Evolutionary conservation across 2,113 vertebrate genomes (phyloP).

Genomic region (Campylomormyrus tamandua): DNA sequence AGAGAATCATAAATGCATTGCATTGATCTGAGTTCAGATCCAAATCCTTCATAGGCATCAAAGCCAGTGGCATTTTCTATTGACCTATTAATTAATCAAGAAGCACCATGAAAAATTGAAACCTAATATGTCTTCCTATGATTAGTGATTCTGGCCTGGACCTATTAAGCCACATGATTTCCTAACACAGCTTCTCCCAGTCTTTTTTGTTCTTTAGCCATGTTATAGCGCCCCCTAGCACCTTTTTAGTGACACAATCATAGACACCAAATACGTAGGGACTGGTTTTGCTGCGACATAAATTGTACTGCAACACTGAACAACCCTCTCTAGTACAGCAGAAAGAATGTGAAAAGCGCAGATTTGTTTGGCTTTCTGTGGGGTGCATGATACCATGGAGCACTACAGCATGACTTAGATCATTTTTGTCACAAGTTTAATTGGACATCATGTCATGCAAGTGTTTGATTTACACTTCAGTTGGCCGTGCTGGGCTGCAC

Average conservation of each 20-base stretch:
- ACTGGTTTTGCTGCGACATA: not conserved
- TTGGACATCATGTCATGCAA: not conserved
- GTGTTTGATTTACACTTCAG: not conserved
- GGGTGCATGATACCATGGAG: not conserved
- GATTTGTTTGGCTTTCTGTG: not conserved
- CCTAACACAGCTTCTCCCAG: not conserved
- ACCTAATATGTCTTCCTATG: not conserved
- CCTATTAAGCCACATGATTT: not conserved
- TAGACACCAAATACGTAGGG: not conserved
- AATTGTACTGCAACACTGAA: not conserved
- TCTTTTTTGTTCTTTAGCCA: not conserved
- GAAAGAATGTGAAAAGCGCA: not conserved
- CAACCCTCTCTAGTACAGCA: not conserved
- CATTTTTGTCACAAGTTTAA: not conserved
- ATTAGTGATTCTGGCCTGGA: not conserved
- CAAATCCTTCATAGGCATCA: not conserved
- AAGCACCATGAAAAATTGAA: not conserved
- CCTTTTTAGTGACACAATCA: not conserved
- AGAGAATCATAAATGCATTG: not conserved
- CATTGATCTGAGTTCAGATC: not conserved
- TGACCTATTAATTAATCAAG: not conserved
- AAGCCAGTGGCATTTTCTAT: not conserved
- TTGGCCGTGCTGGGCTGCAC: not conserved
- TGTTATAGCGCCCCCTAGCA: conserved; percentile 6
- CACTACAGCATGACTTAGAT: not conserved